Evolutionary conservation across 2,113 vertebrate genomes (phyloP).

Genomic region (Colius striatus): DNA sequence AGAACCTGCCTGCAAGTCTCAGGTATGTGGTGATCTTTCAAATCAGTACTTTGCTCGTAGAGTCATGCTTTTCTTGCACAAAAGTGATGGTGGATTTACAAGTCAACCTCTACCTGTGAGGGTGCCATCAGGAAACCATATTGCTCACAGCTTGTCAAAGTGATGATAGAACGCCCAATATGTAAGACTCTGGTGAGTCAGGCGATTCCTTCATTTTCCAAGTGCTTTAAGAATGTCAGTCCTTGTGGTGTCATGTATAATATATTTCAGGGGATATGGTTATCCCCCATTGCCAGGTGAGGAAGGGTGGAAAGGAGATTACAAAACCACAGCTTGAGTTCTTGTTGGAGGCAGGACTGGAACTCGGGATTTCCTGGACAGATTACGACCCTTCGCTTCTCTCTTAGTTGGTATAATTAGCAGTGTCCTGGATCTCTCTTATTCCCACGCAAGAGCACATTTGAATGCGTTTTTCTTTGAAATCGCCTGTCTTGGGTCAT

Average conservation of each 20-base stretch:
- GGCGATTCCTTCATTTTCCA: background rate
- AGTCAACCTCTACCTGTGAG: background rate
- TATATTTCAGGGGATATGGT: background rate
- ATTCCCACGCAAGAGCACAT: background rate
- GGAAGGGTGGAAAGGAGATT: constrained; percentile 31
- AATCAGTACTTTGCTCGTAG: background rate
- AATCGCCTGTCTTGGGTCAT: background rate
- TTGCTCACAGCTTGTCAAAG: background rate
- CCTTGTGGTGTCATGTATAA: background rate
- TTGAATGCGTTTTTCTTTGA: constrained; percentile 8
- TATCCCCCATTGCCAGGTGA: background rate
- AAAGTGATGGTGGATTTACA: background rate
- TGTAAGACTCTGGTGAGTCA: background rate
- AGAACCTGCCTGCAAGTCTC: background rate
- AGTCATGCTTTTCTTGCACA: background rate
- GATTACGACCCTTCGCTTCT: constrained; percentile 2
- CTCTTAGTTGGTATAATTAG: background rate
- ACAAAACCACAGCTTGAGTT: constrained; percentile 30
- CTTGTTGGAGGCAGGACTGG: constrained; percentile 24
- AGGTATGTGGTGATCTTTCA: background rate
- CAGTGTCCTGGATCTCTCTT: background rate
- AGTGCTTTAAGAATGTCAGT: background rate
- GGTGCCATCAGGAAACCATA: background rate
- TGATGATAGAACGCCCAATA: background rate
- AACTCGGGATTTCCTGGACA: constrained; percentile 26